Evolutionary conservation across 2,113 vertebrate species (phyloP), one percentile per base, ranked within the genome.

Genomic region (Cyprinus carpio): DNA sequence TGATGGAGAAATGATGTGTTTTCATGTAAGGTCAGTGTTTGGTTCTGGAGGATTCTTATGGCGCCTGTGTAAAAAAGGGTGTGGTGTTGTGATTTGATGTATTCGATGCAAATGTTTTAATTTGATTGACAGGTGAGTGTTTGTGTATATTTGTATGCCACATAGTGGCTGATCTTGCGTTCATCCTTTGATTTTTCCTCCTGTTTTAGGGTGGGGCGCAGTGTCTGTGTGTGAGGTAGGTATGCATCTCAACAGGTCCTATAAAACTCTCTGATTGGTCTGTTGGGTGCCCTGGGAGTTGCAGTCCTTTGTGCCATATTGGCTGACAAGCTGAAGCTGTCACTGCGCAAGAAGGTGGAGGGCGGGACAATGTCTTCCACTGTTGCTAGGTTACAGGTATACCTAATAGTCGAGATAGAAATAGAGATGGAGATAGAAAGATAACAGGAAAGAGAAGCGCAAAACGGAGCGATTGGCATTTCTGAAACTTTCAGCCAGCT

Each of bases 371-470:
- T 81, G 23, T 88, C 90, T 90, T 58, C 88, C 91, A 92, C 94
- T 95, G 94, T 95, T 95, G 94, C 94, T 95, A 95, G 94, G 94
- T 94, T 95, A 95, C 94, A 94, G 94, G 93, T 95, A 92, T 92
- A 93, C 92, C 92, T 92, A 92, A 94, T 94, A 92, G 92, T 93
- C 91, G 90, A 91, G 91, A 86, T 90, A 90, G 93, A 81, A 78
- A 80, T 77, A 83, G 81, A 87, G 78, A 88, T 75, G 72, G 82
- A 65, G 46, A 89, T 81, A n/a, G 34, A 89, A 64, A 89, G 81
- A 85, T 51, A 77, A 80, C 71, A 90, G 54, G 51, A 74, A 72
- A 15, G 31, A 74, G 81, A 83, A 87, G 34, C 16, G 79, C 84
- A 27, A 76, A 75, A 87, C 15, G 74, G 67, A 83, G 83, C 83